A percentile compares a stretch with the other conserved stretches of the same genome.
Evolutionary conservation across 2,888 invertebrate species (phyloP).

Genomic region (Clunio marinus): DNA sequence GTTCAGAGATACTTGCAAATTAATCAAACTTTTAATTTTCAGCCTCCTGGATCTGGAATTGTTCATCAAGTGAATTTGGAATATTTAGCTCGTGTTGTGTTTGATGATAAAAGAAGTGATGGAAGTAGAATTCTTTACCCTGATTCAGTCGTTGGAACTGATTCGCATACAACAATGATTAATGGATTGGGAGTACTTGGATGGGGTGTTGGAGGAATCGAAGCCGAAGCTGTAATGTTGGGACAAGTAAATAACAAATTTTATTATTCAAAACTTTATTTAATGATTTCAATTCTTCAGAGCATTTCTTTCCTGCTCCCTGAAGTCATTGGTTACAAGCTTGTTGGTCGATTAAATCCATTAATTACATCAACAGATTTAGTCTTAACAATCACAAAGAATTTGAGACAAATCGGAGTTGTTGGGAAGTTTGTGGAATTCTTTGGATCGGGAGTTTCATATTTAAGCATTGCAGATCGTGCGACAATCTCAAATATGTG

Average conservation of each 20-base stretch:
- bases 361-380: slow-evolving; percentile 94
- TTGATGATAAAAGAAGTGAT: slow-evolving; percentile 55
- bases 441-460: slow-evolving; percentile 88
- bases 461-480: slow-evolving; percentile 90
- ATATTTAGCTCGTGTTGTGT: slow-evolving; percentile 87
- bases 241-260: slow-evolving; percentile 65
- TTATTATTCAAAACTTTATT: background rate
- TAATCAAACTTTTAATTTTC: background rate
- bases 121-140: slow-evolving; percentile 64
- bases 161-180: slow-evolving; percentile 99
- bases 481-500: slow-evolving; percentile 99
- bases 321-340: slow-evolving; percentile 89
- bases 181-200: slow-evolving; percentile 87
- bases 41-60: slow-evolving; percentile 95
- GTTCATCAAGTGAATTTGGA: slow-evolving; percentile 98
- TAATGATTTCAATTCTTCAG: background rate
- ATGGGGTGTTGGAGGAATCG: slow-evolving; percentile 95
- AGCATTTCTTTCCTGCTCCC: slow-evolving; percentile 91
- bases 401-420: slow-evolving; percentile 87
- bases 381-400: slow-evolving; percentile 95
- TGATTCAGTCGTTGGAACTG: slow-evolving; percentile 93
- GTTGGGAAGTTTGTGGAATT: slow-evolving; percentile 99
- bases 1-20: background rate
- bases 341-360: slow-evolving; percentile 74
- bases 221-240: slow-evolving; percentile 98